A percentile compares a stretch with the other conserved stretches of the same genome.
Evolutionary conservation across 2,888 invertebrate genomes (phyloP).

Genomic region (Tiliacea citrago): DNA sequence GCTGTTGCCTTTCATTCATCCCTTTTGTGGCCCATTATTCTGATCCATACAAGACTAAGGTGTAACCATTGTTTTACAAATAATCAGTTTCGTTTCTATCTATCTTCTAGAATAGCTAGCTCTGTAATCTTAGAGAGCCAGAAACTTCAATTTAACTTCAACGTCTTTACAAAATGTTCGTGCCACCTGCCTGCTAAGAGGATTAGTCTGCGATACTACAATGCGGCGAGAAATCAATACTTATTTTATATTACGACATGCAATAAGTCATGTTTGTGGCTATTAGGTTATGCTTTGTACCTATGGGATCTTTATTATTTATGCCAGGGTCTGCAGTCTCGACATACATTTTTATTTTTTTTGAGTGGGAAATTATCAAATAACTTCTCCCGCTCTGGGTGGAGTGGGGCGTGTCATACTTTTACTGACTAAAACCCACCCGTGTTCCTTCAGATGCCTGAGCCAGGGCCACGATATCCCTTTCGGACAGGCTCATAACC

Average conservation of each 20-base stretch:
- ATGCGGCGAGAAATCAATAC: conserved; percentile 81
- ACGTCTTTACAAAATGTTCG: conserved; percentile 73
- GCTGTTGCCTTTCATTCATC: background rate
- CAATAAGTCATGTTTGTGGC: conserved; percentile 38
- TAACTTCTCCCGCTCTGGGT: too few relatives aligned
- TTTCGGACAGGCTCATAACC: too few relatives aligned
- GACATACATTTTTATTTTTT: too few relatives aligned
- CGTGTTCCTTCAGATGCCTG: too few relatives aligned
- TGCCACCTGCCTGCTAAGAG: conserved; percentile 78
- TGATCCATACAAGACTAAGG: background rate
- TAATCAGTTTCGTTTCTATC: background rate
- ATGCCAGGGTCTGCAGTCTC: too few relatives aligned
- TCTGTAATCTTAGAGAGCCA: background rate
- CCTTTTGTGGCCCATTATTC: background rate
- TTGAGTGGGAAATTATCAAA: too few relatives aligned
- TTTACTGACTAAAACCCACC: too few relatives aligned
- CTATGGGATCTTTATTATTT: conserved; percentile 11
- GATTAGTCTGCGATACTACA: conserved; percentile 76
- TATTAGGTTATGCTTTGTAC: background rate
- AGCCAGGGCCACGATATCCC: too few relatives aligned
- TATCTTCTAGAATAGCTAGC: background rate
- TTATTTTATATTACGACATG: conserved; percentile 74
- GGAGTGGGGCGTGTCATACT: too few relatives aligned
- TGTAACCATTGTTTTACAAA: background rate
- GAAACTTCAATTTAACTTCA: too few relatives aligned